Evolutionary conservation across 2,797 vertebrate genomes (phyloP).

Genomic region (Sardinella longiceps): DNA sequence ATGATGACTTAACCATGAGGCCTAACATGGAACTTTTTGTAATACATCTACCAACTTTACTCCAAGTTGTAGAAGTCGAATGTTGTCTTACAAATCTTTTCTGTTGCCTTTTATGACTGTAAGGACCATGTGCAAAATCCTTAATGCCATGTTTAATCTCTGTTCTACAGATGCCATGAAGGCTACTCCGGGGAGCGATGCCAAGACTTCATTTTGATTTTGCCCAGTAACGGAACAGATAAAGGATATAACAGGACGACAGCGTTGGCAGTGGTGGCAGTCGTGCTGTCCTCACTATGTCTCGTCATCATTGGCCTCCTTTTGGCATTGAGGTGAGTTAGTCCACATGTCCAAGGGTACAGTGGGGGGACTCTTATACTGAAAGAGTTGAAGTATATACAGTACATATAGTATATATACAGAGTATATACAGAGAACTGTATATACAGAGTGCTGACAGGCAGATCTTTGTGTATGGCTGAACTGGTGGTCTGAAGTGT

Average conservation of each 20-base stretch:
- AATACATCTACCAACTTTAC: background rate
- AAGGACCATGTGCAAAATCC: background rate
- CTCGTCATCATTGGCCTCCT: slow-evolving; percentile 90
- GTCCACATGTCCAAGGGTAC: slow-evolving; percentile 34
- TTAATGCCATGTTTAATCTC: background rate
- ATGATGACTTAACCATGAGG: background rate
- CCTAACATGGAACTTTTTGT: background rate
- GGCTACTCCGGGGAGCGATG: slow-evolving; percentile 6
- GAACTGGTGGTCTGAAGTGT: slow-evolving; percentile 33
- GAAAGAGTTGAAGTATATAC: background rate
- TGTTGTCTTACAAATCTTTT: background rate
- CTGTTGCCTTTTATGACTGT: background rate
- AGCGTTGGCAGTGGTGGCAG: slow-evolving; percentile 88
- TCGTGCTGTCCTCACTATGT: slow-evolving; percentile 91
- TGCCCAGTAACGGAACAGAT: slow-evolving; percentile 75
- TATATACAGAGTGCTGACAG: background rate
- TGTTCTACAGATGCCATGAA: background rate
- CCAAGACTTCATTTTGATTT: slow-evolving; percentile 32
- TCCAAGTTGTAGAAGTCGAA: too few species aligned
- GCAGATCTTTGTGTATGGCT: slow-evolving; percentile 5
- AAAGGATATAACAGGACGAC: slow-evolving; percentile 87
- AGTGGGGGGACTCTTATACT: background rate
- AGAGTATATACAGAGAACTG: too few species aligned
- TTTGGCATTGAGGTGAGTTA: slow-evolving; percentile 91
- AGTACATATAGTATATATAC: too few species aligned